These are phyloP conservation scores for Cinclus cinclus DNA, from an alignment of 2,113 vertebrate genomes.

Conservation along the genomic window DNA sequence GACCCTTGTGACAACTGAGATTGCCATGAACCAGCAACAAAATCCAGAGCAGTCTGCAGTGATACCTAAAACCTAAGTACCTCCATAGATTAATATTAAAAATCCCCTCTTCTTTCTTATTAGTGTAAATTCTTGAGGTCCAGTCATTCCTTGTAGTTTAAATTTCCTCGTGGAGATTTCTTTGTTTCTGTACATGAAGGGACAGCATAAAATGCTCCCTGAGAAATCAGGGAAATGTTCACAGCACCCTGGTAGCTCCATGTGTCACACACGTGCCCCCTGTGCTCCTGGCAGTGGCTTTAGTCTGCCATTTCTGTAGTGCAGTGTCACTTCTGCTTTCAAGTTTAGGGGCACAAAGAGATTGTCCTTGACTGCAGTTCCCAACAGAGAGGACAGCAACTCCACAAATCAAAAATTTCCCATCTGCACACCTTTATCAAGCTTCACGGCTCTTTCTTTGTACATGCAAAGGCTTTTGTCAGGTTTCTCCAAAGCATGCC, in stretches of 20 bases:
- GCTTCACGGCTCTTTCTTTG: neutral
- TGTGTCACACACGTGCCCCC: neutral
- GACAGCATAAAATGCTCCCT: neutral
- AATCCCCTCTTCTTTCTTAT: neutral
- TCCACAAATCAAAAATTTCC: neutral
- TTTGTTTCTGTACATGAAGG: neutral
- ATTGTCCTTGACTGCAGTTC: neutral
- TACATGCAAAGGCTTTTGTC: neutral
- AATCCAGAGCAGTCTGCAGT: neutral
- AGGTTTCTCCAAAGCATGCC: neutral
- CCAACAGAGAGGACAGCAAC: neutral
- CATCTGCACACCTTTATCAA: neutral
- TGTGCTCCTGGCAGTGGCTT: neutral
- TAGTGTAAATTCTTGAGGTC: neutral
- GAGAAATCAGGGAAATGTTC: neutral
- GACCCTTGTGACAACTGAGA: neutral
- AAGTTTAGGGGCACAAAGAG: fast-evolving
- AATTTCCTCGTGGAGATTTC: neutral
- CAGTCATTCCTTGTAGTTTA: neutral
- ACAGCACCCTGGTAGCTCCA: neutral
- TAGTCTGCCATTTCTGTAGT: neutral
- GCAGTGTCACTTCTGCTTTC: neutral
- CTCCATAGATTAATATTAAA: neutral
- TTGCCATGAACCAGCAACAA: neutral
- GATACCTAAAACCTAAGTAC: neutral